A percentile compares a stretch with the other conserved stretches of the same genome.
Evolutionary conservation across 2,113 vertebrate genomes (phyloP).

Genomic region (Sula dactylatra): DNA sequence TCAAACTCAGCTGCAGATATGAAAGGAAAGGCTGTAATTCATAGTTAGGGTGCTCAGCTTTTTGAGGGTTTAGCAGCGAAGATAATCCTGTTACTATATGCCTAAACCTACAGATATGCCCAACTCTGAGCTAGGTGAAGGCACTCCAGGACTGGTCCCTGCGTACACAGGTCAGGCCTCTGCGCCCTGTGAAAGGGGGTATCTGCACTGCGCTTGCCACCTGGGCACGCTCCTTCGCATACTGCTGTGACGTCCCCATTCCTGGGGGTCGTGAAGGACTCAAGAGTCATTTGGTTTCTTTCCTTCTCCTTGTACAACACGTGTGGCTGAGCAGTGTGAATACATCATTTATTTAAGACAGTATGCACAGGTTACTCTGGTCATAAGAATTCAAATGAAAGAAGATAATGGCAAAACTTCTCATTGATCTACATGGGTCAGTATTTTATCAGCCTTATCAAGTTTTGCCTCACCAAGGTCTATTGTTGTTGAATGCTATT

Average conservation of each 20-base stretch:
- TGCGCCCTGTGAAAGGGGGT: not conserved
- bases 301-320: not conserved
- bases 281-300: not conserved
- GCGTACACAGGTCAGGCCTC: fast-evolving
- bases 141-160: not conserved
- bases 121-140: not conserved
- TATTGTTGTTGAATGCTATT: not conserved
- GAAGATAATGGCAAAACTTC: not conserved
- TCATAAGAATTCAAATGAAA: not conserved
- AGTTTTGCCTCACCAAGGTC: not conserved
- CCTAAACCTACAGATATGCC: not conserved
- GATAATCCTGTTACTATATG: not conserved
- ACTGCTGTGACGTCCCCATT: fast-evolving
- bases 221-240: not conserved
- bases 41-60: not conserved
- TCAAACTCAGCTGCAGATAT: conserved; percentile 40
- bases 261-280: not conserved
- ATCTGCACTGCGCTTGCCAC: not conserved
- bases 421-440: not conserved
- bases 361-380: not conserved
- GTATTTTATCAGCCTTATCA: not conserved
- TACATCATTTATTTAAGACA: not conserved
- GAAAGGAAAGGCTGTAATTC: conserved; percentile 30
- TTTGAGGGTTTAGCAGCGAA: not conserved
- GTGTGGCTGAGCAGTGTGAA: not conserved